Percentiles rank a stretch among this genome's conserved stretches.
phyloP scores from a whole-genome alignment of 2,888 invertebrate species.

The Leuctra nigra region DNA sequence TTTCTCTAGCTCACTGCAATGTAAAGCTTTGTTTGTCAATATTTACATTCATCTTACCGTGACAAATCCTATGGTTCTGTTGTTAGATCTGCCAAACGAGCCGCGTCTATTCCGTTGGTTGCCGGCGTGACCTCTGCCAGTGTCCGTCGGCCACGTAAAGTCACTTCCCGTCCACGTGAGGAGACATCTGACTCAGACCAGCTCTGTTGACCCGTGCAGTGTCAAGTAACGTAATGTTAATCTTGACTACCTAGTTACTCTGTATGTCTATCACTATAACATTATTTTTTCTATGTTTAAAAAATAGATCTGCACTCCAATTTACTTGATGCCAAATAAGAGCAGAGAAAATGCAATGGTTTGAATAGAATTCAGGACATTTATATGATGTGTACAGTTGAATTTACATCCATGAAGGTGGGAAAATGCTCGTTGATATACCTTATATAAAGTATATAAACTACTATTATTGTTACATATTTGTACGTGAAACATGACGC shows the following conservation, averaged over 20 bases:
- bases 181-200: slow-evolving; percentile 18
- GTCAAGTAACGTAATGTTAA: background rate
- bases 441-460: background rate
- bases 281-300: too few species aligned
- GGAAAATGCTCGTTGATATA: slow-evolving; percentile 4
- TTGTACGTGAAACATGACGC: slow-evolving; percentile 28
- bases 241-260: too few species aligned
- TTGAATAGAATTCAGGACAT: too few species aligned
- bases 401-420: too few species aligned
- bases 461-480: slow-evolving; percentile 10
- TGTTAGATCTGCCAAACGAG: slow-evolving; percentile 44
- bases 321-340: too few species aligned
- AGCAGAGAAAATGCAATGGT: too few species aligned
- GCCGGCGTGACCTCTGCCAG: slow-evolving; percentile 31
- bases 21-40: too few species aligned
- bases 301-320: too few species aligned
- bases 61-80: background rate
- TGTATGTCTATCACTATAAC: too few species aligned
- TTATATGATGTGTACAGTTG: too few species aligned
- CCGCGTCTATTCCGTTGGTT: slow-evolving; percentile 42
- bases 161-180: slow-evolving; percentile 18
- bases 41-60: too few species aligned
- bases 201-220: slow-evolving; percentile 21
- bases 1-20: too few species aligned
- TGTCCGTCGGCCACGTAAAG: slow-evolving; percentile 12